Evolutionary conservation across 1,140 invertebrate genomes (phyloP).

Genomic region (Aphelenchoides fujianensis): DNA sequence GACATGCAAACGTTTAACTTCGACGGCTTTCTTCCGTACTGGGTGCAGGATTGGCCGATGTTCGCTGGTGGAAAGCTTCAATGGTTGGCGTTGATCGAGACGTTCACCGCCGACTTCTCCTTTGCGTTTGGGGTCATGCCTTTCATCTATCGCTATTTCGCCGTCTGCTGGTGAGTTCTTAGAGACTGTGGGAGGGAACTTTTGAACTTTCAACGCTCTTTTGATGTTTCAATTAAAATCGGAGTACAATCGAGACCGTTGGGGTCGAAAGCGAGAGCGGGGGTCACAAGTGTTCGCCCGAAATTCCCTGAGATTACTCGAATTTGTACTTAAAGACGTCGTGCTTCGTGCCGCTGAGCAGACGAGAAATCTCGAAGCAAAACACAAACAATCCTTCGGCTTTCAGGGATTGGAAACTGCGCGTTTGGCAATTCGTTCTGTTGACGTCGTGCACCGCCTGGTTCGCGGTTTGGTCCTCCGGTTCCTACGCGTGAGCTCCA

Average conservation of each 20-base stretch:
- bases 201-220: slow-evolving; percentile 6
- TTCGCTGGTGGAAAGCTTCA: slow-evolving; percentile 3
- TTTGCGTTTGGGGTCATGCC: neutral
- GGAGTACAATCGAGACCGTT: neutral
- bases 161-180: neutral
- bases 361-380: too few relatives aligned
- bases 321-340: neutral
- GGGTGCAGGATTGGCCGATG: neutral
- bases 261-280: neutral
- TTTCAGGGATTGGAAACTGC: neutral
- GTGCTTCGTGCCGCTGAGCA: too few relatives aligned
- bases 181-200: neutral
- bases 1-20: slow-evolving; percentile 16
- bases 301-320: neutral
- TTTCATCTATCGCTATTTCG: slow-evolving; percentile 6
- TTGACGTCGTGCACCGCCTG: neutral
- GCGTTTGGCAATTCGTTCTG: neutral
- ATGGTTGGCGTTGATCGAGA: neutral
- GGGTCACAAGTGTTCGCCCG: neutral
- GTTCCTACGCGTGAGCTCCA: neutral
- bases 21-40: slow-evolving; percentile 2
- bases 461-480: neutral
- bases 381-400: too few relatives aligned
- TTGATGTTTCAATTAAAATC: neutral
- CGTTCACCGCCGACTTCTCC: neutral